Evolutionary conservation across 2,113 vertebrate species (phyloP), one percentile per base, ranked within the genome.

Genomic region (Sciurus niger): DNA sequence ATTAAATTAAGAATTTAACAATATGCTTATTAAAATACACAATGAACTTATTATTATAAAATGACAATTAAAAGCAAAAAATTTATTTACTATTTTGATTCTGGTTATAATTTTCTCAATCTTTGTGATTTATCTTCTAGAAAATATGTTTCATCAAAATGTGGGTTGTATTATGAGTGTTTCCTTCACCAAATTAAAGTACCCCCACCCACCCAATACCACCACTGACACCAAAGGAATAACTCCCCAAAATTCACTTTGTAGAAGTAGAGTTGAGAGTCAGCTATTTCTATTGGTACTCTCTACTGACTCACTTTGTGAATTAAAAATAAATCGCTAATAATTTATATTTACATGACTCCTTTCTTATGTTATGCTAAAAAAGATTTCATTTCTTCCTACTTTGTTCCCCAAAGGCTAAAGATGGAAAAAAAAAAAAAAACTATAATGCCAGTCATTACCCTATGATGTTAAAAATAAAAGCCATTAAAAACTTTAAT

Each of bases 261-360:
- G 4, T 37, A 91, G 82, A 93, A 94, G 10, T 91, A 76, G 6
- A 94, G 10, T 91, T 72, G 6, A 94, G 25, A 87, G 1, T 67
- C 53, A 30, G 55, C 46, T 84, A 14, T 89, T 95, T 78, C 20
- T 87, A 77, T 76, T 51, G 53, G 53, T 30, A 90, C 78, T 78
- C 2, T 13, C 55, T 58, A 55, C 22, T 60, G 24, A 85, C 6
- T 83, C 28, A 51, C 48, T 74, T 94, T 90, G 55, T 77, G 51
- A 91, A 74, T 91, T 93, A 91, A 89, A 95, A 93, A 53, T 53
- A 96, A 96, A 79, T 91, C 32, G 63, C 37, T 78, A 67, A 70
- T 92, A 92, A 92, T 76, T 84, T 96, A 16, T 87, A 95, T 96
- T 97, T 93, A n/a, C 16, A 40, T 90, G 63, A 30, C 28, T 11